phyloP scores from a whole-genome alignment of 2,113 vertebrate species.

The Mixornis gularis region DNA sequence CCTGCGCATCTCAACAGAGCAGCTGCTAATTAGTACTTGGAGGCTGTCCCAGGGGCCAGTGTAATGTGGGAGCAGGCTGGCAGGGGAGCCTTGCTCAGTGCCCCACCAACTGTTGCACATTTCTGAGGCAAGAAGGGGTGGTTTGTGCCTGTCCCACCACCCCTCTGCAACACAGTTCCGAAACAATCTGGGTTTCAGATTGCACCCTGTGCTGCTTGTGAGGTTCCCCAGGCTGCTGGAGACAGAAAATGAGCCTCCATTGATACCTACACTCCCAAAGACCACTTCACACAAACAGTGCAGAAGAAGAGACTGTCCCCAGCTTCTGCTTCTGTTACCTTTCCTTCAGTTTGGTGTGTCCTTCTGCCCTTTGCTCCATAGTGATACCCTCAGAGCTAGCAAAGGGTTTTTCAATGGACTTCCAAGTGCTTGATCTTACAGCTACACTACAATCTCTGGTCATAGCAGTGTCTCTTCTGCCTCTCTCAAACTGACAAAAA shows the following conservation, averaged over 20 bases:
- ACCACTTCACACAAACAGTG: background rate
- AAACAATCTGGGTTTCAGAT: background rate
- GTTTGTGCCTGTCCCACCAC: background rate
- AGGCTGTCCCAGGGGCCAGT: background rate
- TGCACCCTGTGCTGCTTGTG: rapidly evolving
- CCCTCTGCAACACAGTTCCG: rapidly evolving
- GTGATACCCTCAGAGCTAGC: background rate
- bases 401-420: background rate
- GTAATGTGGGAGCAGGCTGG: background rate
- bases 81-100: background rate
- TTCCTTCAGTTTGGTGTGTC: background rate
- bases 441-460: background rate
- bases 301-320: background rate
- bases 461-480: background rate
- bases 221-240: background rate
- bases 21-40: background rate
- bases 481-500: background rate
- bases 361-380: background rate
- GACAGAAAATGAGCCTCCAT: background rate
- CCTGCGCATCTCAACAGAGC: background rate
- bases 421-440: background rate
- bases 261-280: background rate
- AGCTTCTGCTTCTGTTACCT: background rate
- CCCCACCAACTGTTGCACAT: background rate
- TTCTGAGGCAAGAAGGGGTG: background rate